Conservation (phyloP, 2,888 invertebrate species). For the Liodrosophila aerea region DNA sequence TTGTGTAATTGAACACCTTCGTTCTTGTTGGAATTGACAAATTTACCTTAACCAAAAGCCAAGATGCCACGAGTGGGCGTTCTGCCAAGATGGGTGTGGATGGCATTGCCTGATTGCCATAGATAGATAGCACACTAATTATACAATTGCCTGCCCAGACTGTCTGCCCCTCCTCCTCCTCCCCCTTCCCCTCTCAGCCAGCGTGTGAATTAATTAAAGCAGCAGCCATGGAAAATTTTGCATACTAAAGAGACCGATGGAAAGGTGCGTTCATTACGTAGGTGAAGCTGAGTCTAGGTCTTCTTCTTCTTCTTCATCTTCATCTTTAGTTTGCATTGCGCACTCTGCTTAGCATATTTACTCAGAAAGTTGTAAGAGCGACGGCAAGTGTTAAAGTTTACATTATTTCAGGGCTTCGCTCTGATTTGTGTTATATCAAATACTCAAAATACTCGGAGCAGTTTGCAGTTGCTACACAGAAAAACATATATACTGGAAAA, state of each 20-base stretch:
- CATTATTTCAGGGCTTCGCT: constrained; percentile 17
- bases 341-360: constrained; percentile 47
- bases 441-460: constrained; percentile 15
- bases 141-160: constrained; percentile 48
- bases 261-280: constrained; percentile 64
- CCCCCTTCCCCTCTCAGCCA: background rate
- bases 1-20: constrained; percentile 73
- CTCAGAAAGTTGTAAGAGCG: constrained; percentile 7
- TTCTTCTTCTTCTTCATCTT: constrained; percentile 15
- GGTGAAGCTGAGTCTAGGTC: constrained; percentile 8
- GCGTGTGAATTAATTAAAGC: constrained; percentile 65
- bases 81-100: constrained; percentile 31
- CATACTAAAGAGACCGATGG: constrained; percentile 59
- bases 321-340: no score
- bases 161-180: no score
- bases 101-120: constrained; percentile 23
- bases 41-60: constrained; percentile 38
- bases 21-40: constrained; percentile 46
- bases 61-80: constrained; percentile 31
- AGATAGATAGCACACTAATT: constrained; percentile 42
- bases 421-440: constrained; percentile 54
- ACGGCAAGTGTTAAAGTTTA: constrained; percentile 21
- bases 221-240: constrained; percentile 63
- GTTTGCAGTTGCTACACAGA: background rate
- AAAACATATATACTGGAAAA: no score